Evolutionary conservation across 1,140 invertebrate genomes (phyloP), one percentile per base, ranked within the genome.

Genomic region (Chelonus insularis): DNA sequence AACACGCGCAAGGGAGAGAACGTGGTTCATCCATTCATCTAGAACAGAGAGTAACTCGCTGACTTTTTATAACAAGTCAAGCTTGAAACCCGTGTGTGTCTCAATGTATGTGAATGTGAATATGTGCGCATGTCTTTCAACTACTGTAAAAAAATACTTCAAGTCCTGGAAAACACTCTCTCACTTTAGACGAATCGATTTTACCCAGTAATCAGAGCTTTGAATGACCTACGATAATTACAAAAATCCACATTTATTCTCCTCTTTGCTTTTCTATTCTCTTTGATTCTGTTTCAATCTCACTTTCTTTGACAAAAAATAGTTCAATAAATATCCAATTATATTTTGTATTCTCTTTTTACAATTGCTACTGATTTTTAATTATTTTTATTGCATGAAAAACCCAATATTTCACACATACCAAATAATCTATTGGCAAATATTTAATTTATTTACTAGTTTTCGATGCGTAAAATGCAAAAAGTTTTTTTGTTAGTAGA

Each of bases 41-140:
- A 20, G 14, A 43, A 16, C 14, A 43, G 36, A 39, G 36, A 39
- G 36, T n/a, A 39, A 14, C 36, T 39, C 36, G n/a, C 36, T n/a
- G 36, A 18, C 41, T 43, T 43, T 43, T 43, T 43, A 16, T 43
- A 43, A 43, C 41, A 43, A 39, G 12, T 14, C 41, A 16, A 43
- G 14, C 41, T 43, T 43, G 5, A 43, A 14, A 5, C 41, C 16
- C 12, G 14, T 43, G 16, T 43, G 12, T 43, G 41, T 43, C 41
- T 1, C 3, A 43, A 4, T 18, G 14, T 29, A n/a, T n/a, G 25
- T 8, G 14, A 43, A 16, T 8, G 18, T 18, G 4, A 39, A 43
- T 18, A 16, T 18, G 8, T 8, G 41, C 41, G 16, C 41, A 43
- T 18, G 41, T 43, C 41, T 43, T 16, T 43, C 14, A 43, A 18